Evolutionary conservation across 2,113 vertebrate genomes (phyloP).

Genomic region (Tachysurus vachellii): DNA sequence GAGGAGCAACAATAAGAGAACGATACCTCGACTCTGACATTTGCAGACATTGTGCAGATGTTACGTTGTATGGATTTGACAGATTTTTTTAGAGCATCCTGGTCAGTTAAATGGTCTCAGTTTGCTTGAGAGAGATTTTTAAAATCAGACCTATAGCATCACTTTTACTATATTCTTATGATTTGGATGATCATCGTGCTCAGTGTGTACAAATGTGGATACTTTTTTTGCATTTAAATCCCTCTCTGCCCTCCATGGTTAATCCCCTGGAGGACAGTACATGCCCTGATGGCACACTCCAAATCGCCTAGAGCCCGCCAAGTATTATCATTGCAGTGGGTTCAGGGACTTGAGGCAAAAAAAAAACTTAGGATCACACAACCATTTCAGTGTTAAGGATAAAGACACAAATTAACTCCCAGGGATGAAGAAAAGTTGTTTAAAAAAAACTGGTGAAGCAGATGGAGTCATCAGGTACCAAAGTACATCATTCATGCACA

Average conservation of each 20-base stretch:
- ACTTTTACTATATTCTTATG: not conserved
- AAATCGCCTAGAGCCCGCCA: slow-evolving; percentile 23
- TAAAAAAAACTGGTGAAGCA: not conserved
- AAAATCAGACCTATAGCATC: not conserved
- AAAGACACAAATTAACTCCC: not conserved
- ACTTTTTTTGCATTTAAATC: slow-evolving; percentile 28
- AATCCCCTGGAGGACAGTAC: slow-evolving; percentile 4
- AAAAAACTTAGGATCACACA: not conserved
- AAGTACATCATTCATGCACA: not conserved
- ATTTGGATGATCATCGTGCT: not conserved
- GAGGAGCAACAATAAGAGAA: not conserved
- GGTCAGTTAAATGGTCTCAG: not conserved
- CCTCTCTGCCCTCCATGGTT: not conserved
- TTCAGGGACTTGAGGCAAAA: slow-evolving; percentile 35
- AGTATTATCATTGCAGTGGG: slow-evolving; percentile 20
- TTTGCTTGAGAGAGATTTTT: not conserved
- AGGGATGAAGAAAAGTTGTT: not conserved
- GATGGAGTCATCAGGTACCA: not conserved
- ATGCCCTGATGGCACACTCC: not conserved
- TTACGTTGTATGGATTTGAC: not conserved
- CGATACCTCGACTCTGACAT: slow-evolving; percentile 2
- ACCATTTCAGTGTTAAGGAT: not conserved
- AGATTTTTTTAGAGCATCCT: not conserved
- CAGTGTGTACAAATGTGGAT: not conserved
- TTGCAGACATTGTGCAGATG: not conserved